Percentiles rank a stretch among this genome's conserved stretches.
Evolutionary conservation across 2,113 vertebrate genomes (phyloP).

Genomic region (Pristiophorus japonicus): DNA sequence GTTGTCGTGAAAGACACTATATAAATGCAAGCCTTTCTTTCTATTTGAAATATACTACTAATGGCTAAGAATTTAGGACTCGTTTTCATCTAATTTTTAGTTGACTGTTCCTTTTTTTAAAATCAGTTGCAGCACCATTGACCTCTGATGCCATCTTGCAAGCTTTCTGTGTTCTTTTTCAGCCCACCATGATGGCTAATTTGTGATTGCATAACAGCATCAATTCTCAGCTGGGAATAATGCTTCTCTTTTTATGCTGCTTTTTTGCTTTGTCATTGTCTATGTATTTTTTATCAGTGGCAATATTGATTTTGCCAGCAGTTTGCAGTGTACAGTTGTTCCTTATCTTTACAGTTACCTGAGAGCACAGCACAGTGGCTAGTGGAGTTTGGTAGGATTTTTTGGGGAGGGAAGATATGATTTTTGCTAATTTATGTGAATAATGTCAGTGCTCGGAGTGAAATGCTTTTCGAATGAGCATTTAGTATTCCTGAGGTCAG

Average conservation of each 20-base stretch:
- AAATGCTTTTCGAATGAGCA: background rate
- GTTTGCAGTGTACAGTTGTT: background rate
- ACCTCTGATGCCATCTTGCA: background rate
- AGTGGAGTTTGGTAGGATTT: background rate
- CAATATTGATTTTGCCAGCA: conserved; percentile 12
- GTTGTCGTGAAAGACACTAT: too few relatives aligned
- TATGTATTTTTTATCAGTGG: background rate
- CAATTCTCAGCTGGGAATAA: background rate
- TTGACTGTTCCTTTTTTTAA: background rate
- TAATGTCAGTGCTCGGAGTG: background rate
- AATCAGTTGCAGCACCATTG: background rate
- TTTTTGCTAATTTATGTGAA: background rate
- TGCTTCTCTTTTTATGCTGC: background rate
- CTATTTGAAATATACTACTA: background rate
- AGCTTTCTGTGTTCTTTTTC: background rate
- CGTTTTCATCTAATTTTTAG: background rate
- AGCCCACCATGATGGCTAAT: background rate
- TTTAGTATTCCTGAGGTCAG: background rate
- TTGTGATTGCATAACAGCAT: background rate
- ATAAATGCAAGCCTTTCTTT: too few relatives aligned
- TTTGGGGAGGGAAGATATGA: background rate
- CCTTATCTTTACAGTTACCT: background rate
- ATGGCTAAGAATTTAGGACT: too few relatives aligned
- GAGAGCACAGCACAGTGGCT: background rate
- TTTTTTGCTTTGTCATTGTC: background rate